These are phyloP conservation scores for Sebastiscus albofasciatus DNA, from an alignment of 2,797 vertebrate genomes.

Conservation along the genomic window DNA sequence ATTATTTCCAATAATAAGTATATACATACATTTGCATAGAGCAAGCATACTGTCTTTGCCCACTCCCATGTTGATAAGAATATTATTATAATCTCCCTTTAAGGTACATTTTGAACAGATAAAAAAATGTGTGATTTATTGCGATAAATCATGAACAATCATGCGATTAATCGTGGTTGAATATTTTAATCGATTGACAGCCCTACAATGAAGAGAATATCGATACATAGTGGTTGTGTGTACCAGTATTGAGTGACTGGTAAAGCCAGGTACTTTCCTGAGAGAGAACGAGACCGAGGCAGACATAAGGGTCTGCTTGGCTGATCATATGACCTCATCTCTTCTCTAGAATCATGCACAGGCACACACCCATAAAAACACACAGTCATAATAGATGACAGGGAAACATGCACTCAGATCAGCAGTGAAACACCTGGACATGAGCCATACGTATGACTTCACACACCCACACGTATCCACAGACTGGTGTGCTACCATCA, in stretches of 20 bases:
- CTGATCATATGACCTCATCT: constrained; percentile 62
- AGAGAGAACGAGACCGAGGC: constrained; percentile 9
- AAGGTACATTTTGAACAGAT: no score
- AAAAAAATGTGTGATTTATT: no score
- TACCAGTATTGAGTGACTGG: neutral
- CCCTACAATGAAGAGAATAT: neutral
- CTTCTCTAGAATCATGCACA: constrained; percentile 24
- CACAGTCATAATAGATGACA: constrained; percentile 23
- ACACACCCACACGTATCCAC: constrained; percentile 13
- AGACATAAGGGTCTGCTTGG: constrained; percentile 49
- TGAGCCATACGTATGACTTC: constrained; percentile 58
- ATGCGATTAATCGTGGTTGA: no score
- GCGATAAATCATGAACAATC: no score
- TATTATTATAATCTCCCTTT: no score
- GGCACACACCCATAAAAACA: constrained; percentile 15
- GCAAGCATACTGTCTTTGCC: no score
- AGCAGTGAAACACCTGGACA: constrained; percentile 65
- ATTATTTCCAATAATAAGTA: no score
- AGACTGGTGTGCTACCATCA: constrained; percentile 9
- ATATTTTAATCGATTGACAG: no score
- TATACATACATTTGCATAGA: no score
- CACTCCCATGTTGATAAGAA: no score
- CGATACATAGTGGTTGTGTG: neutral
- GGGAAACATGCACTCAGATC: constrained; percentile 8
- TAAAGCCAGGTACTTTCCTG: constrained; percentile 2